phyloP scores from a whole-genome alignment of 2,888 invertebrate species.

The Galeopsomyia nigrocyanea region DNA sequence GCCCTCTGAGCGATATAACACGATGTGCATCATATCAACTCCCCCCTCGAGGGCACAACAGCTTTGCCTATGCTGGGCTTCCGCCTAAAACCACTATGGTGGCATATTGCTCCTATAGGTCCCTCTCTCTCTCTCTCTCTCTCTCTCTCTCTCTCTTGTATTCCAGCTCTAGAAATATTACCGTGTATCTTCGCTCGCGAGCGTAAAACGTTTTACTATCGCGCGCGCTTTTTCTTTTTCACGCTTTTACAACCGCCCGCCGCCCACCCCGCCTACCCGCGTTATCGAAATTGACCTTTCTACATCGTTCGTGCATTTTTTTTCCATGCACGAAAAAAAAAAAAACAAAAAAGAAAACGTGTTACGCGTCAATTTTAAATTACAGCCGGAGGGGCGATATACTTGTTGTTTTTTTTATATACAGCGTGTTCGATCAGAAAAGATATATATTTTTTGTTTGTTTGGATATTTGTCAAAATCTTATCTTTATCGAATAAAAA shows the following conservation, averaged over 20 bases:
- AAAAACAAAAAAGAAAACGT: neutral
- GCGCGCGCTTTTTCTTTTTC: constrained; percentile 31
- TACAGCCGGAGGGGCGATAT: neutral
- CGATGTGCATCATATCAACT: no score
- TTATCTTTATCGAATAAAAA: no score
- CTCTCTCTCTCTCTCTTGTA: constrained; percentile 4
- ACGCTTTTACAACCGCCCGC: constrained; percentile 17
- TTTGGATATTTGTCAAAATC: no score
- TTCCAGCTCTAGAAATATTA: constrained; percentile 33
- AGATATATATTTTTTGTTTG: no score
- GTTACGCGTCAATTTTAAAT: constrained; percentile 22
- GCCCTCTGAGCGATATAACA: no score
- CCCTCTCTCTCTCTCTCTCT: no score
- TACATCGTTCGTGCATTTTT: neutral
- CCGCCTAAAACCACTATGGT: neutral
- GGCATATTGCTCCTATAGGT: constrained; percentile 37
- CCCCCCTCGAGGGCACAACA: neutral
- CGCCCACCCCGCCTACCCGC: constrained; percentile 7
- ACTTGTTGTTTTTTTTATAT: neutral
- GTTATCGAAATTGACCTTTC: constrained; percentile 34
- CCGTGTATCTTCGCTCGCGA: constrained; percentile 34
- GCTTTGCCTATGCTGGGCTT: neutral
- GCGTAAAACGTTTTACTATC: constrained; percentile 44
- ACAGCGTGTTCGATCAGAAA: neutral
- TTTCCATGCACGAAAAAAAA: neutral